Percentiles rank a stretch among this genome's conserved stretches.
Evolutionary conservation across 2,888 invertebrate genomes (phyloP).

Genomic region (Andrena fulva): DNA sequence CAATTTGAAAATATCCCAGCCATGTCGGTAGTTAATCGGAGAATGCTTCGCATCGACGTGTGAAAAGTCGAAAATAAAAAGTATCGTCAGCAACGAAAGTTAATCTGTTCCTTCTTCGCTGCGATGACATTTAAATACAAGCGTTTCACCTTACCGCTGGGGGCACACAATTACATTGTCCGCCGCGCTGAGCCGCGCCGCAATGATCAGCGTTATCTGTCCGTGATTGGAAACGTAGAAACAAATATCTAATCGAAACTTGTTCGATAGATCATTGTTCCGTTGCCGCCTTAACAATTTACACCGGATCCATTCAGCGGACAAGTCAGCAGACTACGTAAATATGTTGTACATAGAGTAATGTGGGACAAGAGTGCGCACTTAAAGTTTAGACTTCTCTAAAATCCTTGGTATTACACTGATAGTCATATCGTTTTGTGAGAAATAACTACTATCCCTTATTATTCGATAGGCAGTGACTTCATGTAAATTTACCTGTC

Average conservation of each 20-base stretch:
- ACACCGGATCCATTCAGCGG: conserved; percentile 14
- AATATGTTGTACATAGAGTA: too few species aligned
- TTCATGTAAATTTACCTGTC: too few species aligned
- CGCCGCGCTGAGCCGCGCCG: not conserved
- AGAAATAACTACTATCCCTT: too few species aligned
- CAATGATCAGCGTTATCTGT: not conserved
- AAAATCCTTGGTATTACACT: too few species aligned
- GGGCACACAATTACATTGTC: conserved; percentile 20
- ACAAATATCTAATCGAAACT: conserved; percentile 12
- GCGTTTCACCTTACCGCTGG: conserved; percentile 18
- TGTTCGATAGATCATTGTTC: conserved; percentile 37
- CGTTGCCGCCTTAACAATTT: conserved; percentile 19
- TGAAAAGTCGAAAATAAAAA: conserved; percentile 18
- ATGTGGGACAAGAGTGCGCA: too few species aligned
- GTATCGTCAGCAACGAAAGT: conserved; percentile 18
- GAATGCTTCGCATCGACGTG: not conserved
- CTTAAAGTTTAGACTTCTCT: too few species aligned
- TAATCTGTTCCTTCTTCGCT: conserved; percentile 28
- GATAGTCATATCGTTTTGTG: too few species aligned
- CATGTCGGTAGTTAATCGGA: not conserved
- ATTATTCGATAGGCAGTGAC: too few species aligned
- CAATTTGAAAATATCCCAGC: not conserved
- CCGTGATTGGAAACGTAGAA: not conserved
- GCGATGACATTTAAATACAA: conserved; percentile 46
- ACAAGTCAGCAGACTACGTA: too few species aligned